Percentiles rank a stretch among this genome's conserved stretches.
Conservation (phyloP, 2,797 vertebrate species). For the Gephyroberyx darwinii region DNA sequence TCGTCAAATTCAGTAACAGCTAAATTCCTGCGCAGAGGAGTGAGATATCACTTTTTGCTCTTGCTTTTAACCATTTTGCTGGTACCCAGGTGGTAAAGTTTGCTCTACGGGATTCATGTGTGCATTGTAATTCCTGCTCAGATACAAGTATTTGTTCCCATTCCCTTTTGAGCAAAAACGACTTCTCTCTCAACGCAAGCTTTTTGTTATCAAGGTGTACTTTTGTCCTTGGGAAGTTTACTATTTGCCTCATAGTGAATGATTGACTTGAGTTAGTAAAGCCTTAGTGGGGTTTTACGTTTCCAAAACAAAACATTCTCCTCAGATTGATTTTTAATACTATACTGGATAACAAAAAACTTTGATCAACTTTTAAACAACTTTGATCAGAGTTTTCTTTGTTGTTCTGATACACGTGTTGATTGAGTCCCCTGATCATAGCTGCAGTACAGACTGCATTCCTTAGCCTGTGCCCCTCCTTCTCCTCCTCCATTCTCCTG, state of each 20-base stretch:
- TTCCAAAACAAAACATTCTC: constrained; percentile 28
- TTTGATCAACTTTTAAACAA: not conserved
- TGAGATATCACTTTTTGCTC: not conserved
- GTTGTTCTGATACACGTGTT: constrained; percentile 9
- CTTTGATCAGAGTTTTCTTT: not conserved
- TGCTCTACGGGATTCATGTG: not conserved
- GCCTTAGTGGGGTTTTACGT: constrained; percentile 5
- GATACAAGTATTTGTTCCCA: too few species aligned
- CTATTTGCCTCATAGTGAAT: constrained; percentile 75
- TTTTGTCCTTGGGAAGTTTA: constrained; percentile 69
- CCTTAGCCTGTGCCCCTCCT: constrained; percentile 51
- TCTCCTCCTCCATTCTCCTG: constrained; percentile 32
- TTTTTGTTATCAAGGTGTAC: constrained; percentile 71
- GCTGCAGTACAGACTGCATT: constrained; percentile 54
- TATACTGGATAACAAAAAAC: not conserved
- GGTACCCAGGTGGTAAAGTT: not conserved
- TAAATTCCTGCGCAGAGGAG: not conserved
- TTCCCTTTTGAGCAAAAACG: constrained; percentile 5
- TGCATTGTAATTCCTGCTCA: not conserved
- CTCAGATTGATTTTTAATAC: not conserved
- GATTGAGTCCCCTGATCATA: constrained; percentile 37
- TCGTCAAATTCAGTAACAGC: not conserved
- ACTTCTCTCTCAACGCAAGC: constrained; percentile 3
- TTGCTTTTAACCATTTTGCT: not conserved
- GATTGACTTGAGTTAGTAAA: constrained; percentile 70